Base-by-base conservation (phyloP, 2,888 invertebrate species). In the Drosophila kuntzei region DNA sequence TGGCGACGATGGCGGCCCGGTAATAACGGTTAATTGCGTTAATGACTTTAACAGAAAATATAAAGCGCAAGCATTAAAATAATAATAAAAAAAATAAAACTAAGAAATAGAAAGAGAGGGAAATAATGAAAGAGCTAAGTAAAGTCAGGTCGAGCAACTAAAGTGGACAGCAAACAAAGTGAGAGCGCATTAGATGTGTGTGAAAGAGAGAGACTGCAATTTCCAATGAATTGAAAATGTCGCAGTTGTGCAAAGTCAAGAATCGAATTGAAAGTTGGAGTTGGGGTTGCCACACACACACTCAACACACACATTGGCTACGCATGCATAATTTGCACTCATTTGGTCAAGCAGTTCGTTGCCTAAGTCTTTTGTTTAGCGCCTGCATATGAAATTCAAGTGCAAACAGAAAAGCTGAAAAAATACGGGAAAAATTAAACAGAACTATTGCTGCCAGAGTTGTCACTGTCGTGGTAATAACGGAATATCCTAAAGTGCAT, bases 21-120 rank as follows among this genome's bases (percentile, higher is more conserved):
- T 89, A 84, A 88, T 90, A 89, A 89, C 89, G 90, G 89, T 90
- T 89, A 86, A 90, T 82, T 82, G 84, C 86, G 89, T 90, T 90
- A 90, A 89, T 90, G 88, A 79, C 90, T 89, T 89, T 89, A 86
- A 85, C 88, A 87, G 88, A 86, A 86, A 89, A 89, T 82, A 85
- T 85, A 85, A 83, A 83, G 79, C 79, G 89, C 86, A 84, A 64
- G 72, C 76, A 69, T 72, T 70, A 74, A 70, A 70, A 68, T 63
- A 66, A 71, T 68, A 71, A 63, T 71, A 71, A 72, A 71, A 57
- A 53, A 59, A 43, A n/a, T n/a, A n/a, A 11, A 27, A 32, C n/a
- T 11, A 61, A 74, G 36, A 44, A 46, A 47, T 46, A 46, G 32
- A 32, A 20, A 59, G 32, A 39, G 12, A 44, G 39, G 41, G 36